Evolutionary conservation across 2,797 vertebrate genomes (phyloP).

Genomic region (Clarias fuscus): DNA sequence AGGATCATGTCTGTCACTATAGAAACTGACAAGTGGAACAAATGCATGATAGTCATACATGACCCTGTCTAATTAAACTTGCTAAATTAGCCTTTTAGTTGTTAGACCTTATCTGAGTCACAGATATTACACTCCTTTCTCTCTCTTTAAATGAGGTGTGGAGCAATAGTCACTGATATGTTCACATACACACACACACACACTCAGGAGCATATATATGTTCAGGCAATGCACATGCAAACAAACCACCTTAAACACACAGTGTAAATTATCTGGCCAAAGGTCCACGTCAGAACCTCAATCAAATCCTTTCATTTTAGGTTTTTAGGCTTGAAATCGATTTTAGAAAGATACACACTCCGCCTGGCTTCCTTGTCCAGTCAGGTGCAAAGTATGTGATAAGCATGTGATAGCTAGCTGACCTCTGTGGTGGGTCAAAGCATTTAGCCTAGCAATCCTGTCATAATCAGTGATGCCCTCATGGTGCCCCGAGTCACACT

Average conservation of each 20-base stretch:
- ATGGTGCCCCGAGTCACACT: conserved; percentile 1
- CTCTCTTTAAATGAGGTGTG: conserved; percentile 23
- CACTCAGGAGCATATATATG: not conserved
- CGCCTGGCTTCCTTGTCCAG: not conserved
- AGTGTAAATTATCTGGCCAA: conserved; percentile 12
- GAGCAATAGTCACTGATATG: conserved; percentile 22
- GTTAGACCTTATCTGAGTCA: conserved; percentile 24
- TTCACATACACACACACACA: conserved; percentile 10
- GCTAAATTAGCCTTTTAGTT: conserved; percentile 25
- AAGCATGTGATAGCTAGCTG: conserved; percentile 30
- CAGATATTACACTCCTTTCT: conserved; percentile 25
- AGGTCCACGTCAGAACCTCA: conserved; percentile 1
- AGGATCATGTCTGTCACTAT: conserved; percentile 18
- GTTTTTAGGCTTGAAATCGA: not conserved
- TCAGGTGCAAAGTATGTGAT: conserved; percentile 38
- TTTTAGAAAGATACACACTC: not conserved
- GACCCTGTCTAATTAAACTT: conserved; percentile 15
- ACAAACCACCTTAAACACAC: conserved; percentile 25
- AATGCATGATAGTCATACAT: conserved; percentile 10
- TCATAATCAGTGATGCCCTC: conserved; percentile 43
- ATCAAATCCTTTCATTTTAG: conserved; percentile 3
- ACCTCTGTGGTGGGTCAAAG: conserved; percentile 39
- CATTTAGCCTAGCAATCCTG: conserved; percentile 25
- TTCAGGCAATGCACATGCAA: conserved; percentile 12
- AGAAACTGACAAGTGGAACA: conserved; percentile 17